Conservation (phyloP, 2,797 vertebrate species). For the Columba guinea region DNA sequence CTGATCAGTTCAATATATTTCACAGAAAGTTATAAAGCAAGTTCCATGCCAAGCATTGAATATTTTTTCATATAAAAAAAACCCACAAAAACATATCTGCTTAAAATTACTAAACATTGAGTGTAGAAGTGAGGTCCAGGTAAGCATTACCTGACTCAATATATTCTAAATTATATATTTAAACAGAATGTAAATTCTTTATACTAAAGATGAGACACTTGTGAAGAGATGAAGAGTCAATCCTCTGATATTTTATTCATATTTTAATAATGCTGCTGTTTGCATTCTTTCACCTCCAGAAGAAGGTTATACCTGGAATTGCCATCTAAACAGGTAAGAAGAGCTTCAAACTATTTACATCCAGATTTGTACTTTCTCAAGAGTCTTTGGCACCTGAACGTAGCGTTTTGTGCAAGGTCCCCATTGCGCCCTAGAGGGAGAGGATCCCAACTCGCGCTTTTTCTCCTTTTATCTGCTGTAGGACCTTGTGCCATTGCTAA, state of each 20-base stretch:
- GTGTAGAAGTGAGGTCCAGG: not conserved
- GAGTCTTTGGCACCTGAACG: not conserved
- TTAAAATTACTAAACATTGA: not conserved
- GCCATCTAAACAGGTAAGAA: not conserved
- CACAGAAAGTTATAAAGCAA: not conserved
- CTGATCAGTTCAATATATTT: not conserved
- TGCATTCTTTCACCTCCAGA: not conserved
- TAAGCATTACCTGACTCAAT: not conserved
- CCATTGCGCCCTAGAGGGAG: not conserved
- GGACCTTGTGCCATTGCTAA: not conserved
- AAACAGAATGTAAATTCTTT: not conserved
- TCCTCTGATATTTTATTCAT: not conserved
- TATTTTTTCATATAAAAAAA: not conserved
- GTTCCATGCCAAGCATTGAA: not conserved
- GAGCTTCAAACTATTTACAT: not conserved
- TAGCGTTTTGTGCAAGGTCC: not conserved
- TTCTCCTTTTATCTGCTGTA: not conserved
- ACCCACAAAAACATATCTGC: not conserved
- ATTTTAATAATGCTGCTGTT: conserved; percentile 5
- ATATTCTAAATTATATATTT: not conserved
- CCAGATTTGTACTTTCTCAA: not conserved
- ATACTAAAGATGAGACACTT: not conserved
- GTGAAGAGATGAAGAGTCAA: not conserved
- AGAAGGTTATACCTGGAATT: not conserved
- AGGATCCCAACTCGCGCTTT: not conserved